phyloP scores from a whole-genome alignment of 2,113 vertebrate species.

The Megaleporinus macrocephalus region DNA sequence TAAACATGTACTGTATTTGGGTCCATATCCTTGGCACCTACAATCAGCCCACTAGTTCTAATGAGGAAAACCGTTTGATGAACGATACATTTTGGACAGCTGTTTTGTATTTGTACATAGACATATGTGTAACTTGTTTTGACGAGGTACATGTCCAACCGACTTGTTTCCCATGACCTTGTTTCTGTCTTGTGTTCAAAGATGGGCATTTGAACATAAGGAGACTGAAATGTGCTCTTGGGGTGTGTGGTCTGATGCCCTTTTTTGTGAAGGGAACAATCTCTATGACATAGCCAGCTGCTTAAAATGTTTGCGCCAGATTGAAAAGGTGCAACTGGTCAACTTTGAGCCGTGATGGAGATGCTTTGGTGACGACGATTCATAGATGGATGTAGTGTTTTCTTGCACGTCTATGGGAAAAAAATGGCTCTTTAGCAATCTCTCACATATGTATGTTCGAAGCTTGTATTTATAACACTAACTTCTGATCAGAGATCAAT shows the following conservation, averaged over 20 bases:
- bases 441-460: neutral
- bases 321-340: conserved; percentile 6
- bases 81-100: neutral
- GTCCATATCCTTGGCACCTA: conserved; percentile 16
- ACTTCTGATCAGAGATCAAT: neutral
- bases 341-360: neutral
- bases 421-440: neutral
- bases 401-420: neutral
- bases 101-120: neutral
- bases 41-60: neutral
- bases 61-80: neutral
- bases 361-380: neutral
- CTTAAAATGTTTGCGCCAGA: neutral
- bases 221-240: neutral
- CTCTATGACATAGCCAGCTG: neutral
- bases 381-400: neutral
- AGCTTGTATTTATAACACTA: conserved; percentile 4
- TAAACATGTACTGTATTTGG: conserved; percentile 32
- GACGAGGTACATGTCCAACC: conserved; percentile 9
- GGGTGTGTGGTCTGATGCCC: neutral
- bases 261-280: neutral
- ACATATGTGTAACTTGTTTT: neutral
- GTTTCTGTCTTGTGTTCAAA: neutral
- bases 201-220: conserved; percentile 1
- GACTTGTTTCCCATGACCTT: neutral